Base-by-base conservation (phyloP, 2,113 vertebrate genomes). In the Melanotaenia duboulayi region DNA sequence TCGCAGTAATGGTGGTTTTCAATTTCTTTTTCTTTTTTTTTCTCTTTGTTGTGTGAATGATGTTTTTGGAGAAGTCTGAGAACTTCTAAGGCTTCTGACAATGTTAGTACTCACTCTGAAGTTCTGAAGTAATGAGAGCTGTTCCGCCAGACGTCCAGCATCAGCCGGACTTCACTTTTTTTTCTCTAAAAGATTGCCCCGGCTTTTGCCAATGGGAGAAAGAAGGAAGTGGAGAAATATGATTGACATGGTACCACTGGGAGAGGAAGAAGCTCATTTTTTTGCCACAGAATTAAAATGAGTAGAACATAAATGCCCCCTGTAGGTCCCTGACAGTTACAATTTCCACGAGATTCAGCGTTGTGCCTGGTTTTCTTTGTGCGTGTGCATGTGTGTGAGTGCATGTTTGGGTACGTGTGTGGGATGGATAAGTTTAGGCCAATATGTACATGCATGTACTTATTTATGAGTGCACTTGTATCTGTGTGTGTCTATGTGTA, bases 351-450 rank as follows among this genome's bases (percentile, higher is more conserved):
- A 88, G 79, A 82, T 88, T 69, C 68, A 79, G 73, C 76, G 40
- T 67, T 85, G 32, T 9, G 32, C 5, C 32, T 35, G 4, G 32
- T 7, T 78, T 76, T 48, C 80, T 85, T 86, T 81, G 59, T 86
- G 77, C 64, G 82, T 75, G 76, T 76, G 24, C 75, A 55, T 50
- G 46, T 63, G 20, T 75, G 68, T 50, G 9, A 74, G 75, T 35
- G 74, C 17, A 71, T 54, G 74, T 71, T 66, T 81, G 57, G 74
- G 85, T 71, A 82, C 66, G 80, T 85, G 83, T 87, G 87, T 87
- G 82, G 85, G 83, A 86, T 81, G 85, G 71, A 71, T 83, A 87
- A 85, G 85, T 90, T 91, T 63, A 64, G 77, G 51, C 80, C 82
- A 68, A 39, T 54, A 71, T 81, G 77, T 82, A 78, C 81, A 82